Percentiles rank a stretch among this genome's conserved stretches.
Conservation (phyloP, 2,113 vertebrate species). For the Piaya cayana region DNA sequence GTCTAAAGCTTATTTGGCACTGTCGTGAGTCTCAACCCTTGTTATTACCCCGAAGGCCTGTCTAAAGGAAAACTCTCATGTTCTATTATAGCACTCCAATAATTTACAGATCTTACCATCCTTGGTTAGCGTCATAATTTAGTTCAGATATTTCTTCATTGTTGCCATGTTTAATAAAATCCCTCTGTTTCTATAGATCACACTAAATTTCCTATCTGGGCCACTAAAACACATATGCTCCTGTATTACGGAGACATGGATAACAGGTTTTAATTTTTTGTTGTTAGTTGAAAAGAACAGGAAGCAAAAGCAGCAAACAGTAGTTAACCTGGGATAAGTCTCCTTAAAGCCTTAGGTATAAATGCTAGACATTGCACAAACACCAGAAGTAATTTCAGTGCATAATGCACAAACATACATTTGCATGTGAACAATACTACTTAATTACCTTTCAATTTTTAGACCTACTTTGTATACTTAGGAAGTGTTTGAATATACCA, state of each 20-base stretch:
- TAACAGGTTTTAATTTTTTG: slow-evolving; percentile 59
- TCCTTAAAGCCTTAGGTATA: slow-evolving; percentile 60
- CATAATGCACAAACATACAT: slow-evolving; percentile 61
- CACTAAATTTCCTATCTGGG: slow-evolving; percentile 25
- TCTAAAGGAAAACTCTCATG: slow-evolving; percentile 76
- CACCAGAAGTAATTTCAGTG: slow-evolving; percentile 57
- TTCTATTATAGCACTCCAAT: slow-evolving; percentile 79
- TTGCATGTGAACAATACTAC: slow-evolving; percentile 76
- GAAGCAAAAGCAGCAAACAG: slow-evolving; percentile 47
- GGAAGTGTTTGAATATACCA: slow-evolving; percentile 71
- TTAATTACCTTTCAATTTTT: slow-evolving; percentile 77
- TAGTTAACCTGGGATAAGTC: slow-evolving; percentile 65
- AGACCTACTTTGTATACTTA: slow-evolving; percentile 69
- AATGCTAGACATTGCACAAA: slow-evolving; percentile 56
- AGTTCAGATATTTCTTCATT: slow-evolving; percentile 78
- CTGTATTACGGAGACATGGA: background rate
- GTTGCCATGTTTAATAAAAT: slow-evolving; percentile 66
- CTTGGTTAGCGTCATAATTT: slow-evolving; percentile 78
- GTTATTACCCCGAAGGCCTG: slow-evolving; percentile 85
- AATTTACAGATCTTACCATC: slow-evolving; percentile 79
- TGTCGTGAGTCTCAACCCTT: slow-evolving; percentile 83
- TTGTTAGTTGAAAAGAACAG: slow-evolving; percentile 50
- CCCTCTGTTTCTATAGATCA: slow-evolving; percentile 52
- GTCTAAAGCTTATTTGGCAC: slow-evolving; percentile 86
- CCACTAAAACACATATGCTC: slow-evolving; percentile 53